Base-by-base conservation (phyloP, 2,888 invertebrate species). In the Tillus elongatus region DNA sequence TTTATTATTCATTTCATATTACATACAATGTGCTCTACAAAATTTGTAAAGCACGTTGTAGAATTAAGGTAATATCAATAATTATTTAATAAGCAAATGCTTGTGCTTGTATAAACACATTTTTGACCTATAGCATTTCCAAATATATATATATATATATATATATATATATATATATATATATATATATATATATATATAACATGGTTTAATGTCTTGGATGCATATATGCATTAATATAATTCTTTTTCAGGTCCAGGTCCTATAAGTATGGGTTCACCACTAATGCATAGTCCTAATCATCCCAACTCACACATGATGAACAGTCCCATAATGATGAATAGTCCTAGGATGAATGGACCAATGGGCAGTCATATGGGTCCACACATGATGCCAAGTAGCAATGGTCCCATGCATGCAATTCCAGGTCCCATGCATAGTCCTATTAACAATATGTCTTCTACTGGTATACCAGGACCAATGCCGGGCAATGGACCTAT, bases 361-460 rank as follows among this genome's bases (percentile, higher is more conserved):
- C 65, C 66, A 4, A 57, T 58, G 55, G 55, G 57, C 16, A 52
- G 51, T 42, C 58, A 56, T 35, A 58, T 60, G 57, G 53, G 74
- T 4, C 61, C 61, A 6, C 64, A 63, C 39, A 75, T 75, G 47
- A 74, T 76, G 71, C 70, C 72, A 64, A 73, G 69, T 57, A 74
- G 75, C 29, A 75, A 74, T 58, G 75, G 75, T 2, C 74, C 74
- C n/a, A 74, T 75, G 71, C 60, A 60, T 45, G 48, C 53, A 3
- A 57, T 56, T 39, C 76, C 42, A 53, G 63, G 61, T 30, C 60
- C 63, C 9, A 62, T 63, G 59, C 61, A 61, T 76, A 80, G 81
- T 56, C 79, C 81, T 3, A 76, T 79, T 63, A 75, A 74, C 31
- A 77, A 75, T 46, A 78, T 79, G 73, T 75, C 78, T 51, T 68